Evolutionary conservation across 2,113 vertebrate genomes (phyloP).

Genomic region (Pelecanus crispus): DNA sequence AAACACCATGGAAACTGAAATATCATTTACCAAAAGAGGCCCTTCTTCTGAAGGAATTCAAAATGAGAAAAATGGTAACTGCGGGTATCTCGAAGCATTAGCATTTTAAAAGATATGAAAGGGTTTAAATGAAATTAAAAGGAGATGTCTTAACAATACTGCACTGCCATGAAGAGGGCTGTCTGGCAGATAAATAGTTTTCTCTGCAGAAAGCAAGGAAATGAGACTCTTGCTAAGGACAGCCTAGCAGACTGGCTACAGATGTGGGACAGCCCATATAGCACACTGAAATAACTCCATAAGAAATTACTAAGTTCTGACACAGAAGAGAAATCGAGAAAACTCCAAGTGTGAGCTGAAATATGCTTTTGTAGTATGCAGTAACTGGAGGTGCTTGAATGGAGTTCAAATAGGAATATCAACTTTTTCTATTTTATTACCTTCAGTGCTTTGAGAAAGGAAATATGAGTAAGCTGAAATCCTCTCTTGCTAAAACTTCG

Average conservation of each 20-base stretch:
- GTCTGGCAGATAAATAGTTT: background rate
- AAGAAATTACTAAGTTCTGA: background rate
- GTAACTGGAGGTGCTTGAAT: background rate
- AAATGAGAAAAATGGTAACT: background rate
- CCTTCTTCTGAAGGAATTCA: background rate
- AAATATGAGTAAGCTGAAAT: background rate
- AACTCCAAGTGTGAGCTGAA: background rate
- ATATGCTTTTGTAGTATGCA: background rate
- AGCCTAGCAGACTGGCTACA: background rate
- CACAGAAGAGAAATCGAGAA: background rate
- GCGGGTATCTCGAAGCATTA: background rate
- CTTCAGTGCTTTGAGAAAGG: background rate
- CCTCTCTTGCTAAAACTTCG: background rate
- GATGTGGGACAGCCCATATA: background rate
- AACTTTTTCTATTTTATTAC: background rate
- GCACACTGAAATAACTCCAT: background rate
- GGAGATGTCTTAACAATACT: background rate
- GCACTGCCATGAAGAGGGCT: background rate
- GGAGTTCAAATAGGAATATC: background rate
- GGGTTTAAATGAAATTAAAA: conserved; percentile 34
- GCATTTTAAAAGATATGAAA: conserved; percentile 19
- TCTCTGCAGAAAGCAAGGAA: background rate
- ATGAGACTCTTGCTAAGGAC: background rate
- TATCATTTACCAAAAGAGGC: conserved; percentile 28
- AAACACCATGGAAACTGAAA: conserved; percentile 60